Evolutionary conservation across 2,797 vertebrate genomes (phyloP).

Genomic region (Sebastes hopkinsi): DNA sequence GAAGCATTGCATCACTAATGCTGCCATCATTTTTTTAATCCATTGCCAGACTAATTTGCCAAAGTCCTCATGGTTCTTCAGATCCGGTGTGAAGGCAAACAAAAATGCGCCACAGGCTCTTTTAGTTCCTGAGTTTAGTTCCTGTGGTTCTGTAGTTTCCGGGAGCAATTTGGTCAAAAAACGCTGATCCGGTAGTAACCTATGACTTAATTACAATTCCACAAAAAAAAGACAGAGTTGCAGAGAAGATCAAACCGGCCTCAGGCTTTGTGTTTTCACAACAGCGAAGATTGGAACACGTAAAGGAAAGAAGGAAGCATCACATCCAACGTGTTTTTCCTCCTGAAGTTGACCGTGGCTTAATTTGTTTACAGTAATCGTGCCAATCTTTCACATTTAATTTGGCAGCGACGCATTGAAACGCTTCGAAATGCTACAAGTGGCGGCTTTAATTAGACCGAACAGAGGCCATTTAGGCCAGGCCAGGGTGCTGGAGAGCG

Average conservation of each 20-base stretch:
- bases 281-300: neutral
- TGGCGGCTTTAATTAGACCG: conserved; percentile 66
- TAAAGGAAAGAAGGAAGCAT: neutral
- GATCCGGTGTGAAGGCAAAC: neutral
- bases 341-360: conserved; percentile 14
- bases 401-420: conserved; percentile 24
- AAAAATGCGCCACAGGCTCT: neutral
- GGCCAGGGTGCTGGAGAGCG: conserved; percentile 57
- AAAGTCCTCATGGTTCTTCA: neutral
- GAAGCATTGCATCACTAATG: neutral
- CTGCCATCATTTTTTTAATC: neutral
- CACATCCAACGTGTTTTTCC: conserved; percentile 15
- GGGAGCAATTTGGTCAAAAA: neutral
- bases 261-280: neutral
- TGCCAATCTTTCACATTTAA: conserved; percentile 40
- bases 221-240: neutral
- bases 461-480: conserved; percentile 42
- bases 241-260: neutral
- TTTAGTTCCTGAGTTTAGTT: neutral
- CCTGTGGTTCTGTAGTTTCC: neutral
- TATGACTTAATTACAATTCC: neutral
- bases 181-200: neutral
- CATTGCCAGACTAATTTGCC: neutral
- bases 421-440: conserved; percentile 30
- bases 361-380: conserved; percentile 32